Evolutionary conservation across 2,797 vertebrate genomes (phyloP).

Genomic region (Rhincodon typus): DNA sequence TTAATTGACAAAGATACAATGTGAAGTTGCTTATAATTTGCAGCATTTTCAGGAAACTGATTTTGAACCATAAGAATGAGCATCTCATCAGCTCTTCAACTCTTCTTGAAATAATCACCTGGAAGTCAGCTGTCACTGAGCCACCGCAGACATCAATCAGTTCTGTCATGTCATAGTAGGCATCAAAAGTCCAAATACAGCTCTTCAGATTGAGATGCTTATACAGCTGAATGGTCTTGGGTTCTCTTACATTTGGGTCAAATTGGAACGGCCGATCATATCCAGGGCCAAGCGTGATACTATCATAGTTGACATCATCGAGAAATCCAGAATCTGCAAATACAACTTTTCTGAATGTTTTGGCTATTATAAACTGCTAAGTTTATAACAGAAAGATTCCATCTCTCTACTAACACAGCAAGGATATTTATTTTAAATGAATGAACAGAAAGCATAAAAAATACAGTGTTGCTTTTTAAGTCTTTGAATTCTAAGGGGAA

Average conservation of each 20-base stretch:
- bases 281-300: constrained; percentile 75
- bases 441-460: background rate
- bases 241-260: constrained; percentile 71
- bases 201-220: constrained; percentile 96
- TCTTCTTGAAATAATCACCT: constrained; percentile 58
- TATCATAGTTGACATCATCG: constrained; percentile 70
- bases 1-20: background rate
- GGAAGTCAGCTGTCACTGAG: constrained; percentile 91
- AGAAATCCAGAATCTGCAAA: constrained; percentile 81
- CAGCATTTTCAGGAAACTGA: background rate
- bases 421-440: background rate
- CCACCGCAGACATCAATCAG: constrained; percentile 91
- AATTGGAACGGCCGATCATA: constrained; percentile 92
- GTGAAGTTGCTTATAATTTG: background rate
- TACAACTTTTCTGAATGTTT: background rate
- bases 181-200: constrained; percentile 97
- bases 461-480: background rate
- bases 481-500: background rate
- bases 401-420: background rate
- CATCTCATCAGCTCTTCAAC: background rate
- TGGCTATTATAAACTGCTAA: background rate
- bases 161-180: constrained; percentile 95
- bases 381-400: background rate
- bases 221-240: constrained; percentile 83
- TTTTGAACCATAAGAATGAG: background rate